Percentiles rank a stretch among this genome's conserved stretches.
Evolutionary conservation across 1,140 invertebrate genomes (phyloP).

Genomic region (Drosophila auraria): DNA sequence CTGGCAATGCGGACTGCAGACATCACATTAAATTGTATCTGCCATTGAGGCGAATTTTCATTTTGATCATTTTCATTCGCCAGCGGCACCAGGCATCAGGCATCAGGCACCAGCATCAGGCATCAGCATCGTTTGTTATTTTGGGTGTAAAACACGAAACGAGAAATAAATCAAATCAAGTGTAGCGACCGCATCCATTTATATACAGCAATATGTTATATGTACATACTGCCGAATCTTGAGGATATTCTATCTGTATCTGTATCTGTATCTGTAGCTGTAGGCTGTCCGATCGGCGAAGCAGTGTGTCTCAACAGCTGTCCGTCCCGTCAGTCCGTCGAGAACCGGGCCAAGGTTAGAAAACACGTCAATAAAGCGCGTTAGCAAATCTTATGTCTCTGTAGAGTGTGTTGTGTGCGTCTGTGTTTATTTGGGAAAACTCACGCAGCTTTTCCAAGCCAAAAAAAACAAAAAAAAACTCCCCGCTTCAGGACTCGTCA

Average conservation of each 20-base stretch:
- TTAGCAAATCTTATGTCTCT: conserved; percentile 49
- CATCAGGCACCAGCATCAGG: background rate
- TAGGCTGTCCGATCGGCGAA: conserved; percentile 21
- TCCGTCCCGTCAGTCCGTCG: conserved; percentile 46
- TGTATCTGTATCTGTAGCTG: conserved; percentile 25
- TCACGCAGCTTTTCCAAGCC: conserved; percentile 44
- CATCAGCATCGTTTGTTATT: conserved; percentile 75
- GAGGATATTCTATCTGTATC: conserved; percentile 76
- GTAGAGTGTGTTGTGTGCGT: background rate
- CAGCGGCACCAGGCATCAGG: conserved; percentile 4
- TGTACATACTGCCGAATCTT: conserved; percentile 63
- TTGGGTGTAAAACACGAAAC: conserved; percentile 82
- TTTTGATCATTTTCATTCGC: conserved; percentile 71
- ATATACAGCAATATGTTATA: conserved; percentile 52
- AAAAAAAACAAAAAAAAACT: background rate
- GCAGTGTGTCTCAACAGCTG: conserved; percentile 56
- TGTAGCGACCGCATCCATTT: conserved; percentile 73
- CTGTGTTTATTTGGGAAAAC: conserved; percentile 43
- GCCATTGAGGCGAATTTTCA: conserved; percentile 67
- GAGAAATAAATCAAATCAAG: conserved; percentile 84
- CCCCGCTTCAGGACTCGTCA: conserved; percentile 46
- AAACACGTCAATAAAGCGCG: conserved; percentile 83
- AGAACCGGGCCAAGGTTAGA: conserved; percentile 84
- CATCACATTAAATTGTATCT: conserved; percentile 51
- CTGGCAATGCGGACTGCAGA: conserved; percentile 49